A percentile compares a stretch with the other conserved stretches of the same genome.
Evolutionary conservation across 1,140 invertebrate species (phyloP).

Genomic region (Phymorhynchus buccinoides): DNA sequence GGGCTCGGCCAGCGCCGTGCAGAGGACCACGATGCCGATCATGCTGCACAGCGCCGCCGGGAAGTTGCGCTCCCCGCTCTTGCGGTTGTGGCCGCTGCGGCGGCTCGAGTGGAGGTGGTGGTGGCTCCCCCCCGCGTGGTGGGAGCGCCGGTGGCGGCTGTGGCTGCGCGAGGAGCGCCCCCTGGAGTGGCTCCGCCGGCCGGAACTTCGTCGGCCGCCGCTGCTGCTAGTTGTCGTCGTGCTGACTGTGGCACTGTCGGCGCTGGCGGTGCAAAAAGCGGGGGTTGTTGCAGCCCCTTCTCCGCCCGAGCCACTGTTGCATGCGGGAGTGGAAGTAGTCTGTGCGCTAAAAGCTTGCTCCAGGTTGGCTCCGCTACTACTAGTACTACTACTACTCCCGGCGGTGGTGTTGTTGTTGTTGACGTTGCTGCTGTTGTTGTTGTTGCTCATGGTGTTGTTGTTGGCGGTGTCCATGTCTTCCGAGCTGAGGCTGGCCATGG

Average conservation of each 20-base stretch:
- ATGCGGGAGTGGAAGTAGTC: not conserved
- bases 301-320: not conserved
- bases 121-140: slow-evolving; percentile 44
- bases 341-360: too few relatives aligned
- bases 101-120: too few relatives aligned
- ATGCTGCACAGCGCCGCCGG: slow-evolving; percentile 66
- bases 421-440: slow-evolving; percentile 38
- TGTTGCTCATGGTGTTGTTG: slow-evolving; percentile 40
- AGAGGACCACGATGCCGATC: slow-evolving; percentile 67
- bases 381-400: not conserved
- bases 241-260: too few relatives aligned
- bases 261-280: not conserved
- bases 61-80: slow-evolving; percentile 67
- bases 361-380: not conserved
- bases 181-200: slow-evolving; percentile 51
- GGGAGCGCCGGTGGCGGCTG: slow-evolving; percentile 50
- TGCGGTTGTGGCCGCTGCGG: slow-evolving; percentile 51
- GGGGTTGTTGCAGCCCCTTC: not conserved
- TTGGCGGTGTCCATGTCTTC: slow-evolving; percentile 34
- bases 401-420: slow-evolving; percentile 20
- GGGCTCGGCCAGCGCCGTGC: slow-evolving; percentile 67
- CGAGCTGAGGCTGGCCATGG: not conserved
- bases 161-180: slow-evolving; percentile 55
- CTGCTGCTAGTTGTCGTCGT: not conserved
- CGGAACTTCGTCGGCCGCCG: slow-evolving; percentile 25